These are phyloP conservation scores for Brachypterus glaber DNA, from an alignment of 2,888 invertebrate genomes.

Conservation along the genomic window DNA sequence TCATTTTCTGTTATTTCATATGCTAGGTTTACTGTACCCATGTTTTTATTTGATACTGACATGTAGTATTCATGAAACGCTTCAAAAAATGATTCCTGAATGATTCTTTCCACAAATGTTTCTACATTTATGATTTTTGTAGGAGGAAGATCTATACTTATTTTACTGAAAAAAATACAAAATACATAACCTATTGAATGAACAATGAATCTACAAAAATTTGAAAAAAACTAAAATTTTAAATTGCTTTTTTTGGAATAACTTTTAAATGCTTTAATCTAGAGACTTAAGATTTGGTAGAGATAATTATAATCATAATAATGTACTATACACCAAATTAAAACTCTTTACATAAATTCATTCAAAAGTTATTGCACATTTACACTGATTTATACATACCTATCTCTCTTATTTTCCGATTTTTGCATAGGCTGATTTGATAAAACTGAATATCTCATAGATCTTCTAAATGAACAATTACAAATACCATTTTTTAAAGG, in stretches of 20 bases:
- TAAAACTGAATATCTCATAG: slow-evolving; percentile 32
- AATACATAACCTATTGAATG: not conserved
- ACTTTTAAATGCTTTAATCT: too few relatives aligned
- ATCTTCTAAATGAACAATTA: slow-evolving; percentile 39
- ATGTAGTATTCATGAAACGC: slow-evolving; percentile 36
- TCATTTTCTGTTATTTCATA: slow-evolving; percentile 29
- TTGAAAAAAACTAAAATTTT: too few relatives aligned
- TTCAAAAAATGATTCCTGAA: slow-evolving; percentile 36
- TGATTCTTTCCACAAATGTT: slow-evolving; percentile 35
- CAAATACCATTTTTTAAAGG: slow-evolving; percentile 37
- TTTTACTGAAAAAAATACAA: slow-evolving; percentile 18
- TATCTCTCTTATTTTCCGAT: slow-evolving; percentile 16
- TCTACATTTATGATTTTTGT: slow-evolving; percentile 33
- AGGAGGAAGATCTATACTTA: slow-evolving; percentile 26
- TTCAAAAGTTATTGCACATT: too few relatives aligned
- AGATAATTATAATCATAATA: too few relatives aligned
- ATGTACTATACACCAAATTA: too few relatives aligned
- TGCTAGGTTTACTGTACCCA: slow-evolving; percentile 31
- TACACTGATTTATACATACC: slow-evolving; percentile 17
- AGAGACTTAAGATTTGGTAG: too few relatives aligned
- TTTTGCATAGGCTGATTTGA: slow-evolving; percentile 23
- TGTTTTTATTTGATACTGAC: slow-evolving; percentile 3
- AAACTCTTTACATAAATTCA: too few relatives aligned
- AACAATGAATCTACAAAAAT: slow-evolving; percentile 1
- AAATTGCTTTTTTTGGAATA: too few relatives aligned